Percentiles rank a stretch among this genome's conserved stretches.
Evolutionary conservation across 2,797 vertebrate genomes (phyloP).

Genomic region (Galagoides demidoff): DNA sequence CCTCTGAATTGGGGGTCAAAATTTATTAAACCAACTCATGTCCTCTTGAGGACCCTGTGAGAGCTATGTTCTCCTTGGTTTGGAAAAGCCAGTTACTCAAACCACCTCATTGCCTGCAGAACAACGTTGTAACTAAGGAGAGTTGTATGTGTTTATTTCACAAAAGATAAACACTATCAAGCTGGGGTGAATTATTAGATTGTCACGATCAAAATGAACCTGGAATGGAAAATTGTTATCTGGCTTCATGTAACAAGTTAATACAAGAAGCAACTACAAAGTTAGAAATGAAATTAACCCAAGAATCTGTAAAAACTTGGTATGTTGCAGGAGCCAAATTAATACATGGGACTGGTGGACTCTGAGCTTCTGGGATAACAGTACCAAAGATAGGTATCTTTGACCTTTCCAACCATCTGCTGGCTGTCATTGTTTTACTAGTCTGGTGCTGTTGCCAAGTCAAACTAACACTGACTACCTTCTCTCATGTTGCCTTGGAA

Average conservation of each 20-base stretch:
- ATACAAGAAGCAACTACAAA: neutral
- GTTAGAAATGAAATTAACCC: neutral
- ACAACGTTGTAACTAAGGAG: neutral
- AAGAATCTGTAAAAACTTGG: neutral
- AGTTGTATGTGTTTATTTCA: neutral
- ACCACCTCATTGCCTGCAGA: neutral
- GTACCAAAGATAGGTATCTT: neutral
- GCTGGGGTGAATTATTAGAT: neutral
- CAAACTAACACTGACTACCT: constrained; percentile 1
- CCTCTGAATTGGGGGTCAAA: neutral
- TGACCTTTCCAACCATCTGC: neutral
- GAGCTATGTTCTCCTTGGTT: neutral
- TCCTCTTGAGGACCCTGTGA: neutral
- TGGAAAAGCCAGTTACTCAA: neutral
- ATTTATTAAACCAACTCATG: neutral
- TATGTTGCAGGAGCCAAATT: neutral
- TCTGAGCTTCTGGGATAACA: neutral
- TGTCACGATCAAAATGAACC: neutral
- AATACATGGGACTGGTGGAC: neutral
- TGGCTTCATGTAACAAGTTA: neutral
- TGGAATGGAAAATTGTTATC: neutral
- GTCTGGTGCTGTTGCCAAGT: neutral
- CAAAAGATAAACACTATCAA: neutral
- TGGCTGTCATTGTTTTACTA: neutral
- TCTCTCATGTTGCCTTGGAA: constrained; percentile 34